Evolutionary conservation across 2,797 vertebrate genomes (phyloP).

Genomic region (Myiotriccus ornatus): DNA sequence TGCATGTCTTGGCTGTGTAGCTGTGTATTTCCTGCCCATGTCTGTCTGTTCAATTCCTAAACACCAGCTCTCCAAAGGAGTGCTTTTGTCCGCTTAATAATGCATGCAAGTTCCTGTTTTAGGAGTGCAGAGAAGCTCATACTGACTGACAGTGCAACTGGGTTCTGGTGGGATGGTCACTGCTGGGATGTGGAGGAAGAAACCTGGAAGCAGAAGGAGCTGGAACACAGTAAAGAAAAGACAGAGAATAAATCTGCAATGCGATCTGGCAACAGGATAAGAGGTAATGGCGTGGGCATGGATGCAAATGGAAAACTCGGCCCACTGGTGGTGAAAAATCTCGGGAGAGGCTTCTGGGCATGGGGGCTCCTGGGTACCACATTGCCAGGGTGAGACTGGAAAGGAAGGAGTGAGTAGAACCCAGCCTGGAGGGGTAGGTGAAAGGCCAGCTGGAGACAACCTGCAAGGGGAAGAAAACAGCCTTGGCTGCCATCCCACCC

Average conservation of each 20-base stretch:
- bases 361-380: not conserved
- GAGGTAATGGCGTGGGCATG: fast-evolving
- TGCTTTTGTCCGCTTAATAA: not conserved
- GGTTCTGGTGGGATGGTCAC: not conserved
- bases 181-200: not conserved
- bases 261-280: not conserved
- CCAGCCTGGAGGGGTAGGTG: not conserved
- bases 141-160: not conserved
- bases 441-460: not conserved
- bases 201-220: not conserved
- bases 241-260: not conserved
- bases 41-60: not conserved
- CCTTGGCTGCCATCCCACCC: not conserved
- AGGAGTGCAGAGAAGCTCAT: not conserved
- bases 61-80: not conserved
- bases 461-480: not conserved
- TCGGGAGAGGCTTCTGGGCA: not conserved
- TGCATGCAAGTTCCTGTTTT: not conserved
- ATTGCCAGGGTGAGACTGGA: not conserved
- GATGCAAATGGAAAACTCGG: not conserved
- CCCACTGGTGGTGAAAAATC: not conserved
- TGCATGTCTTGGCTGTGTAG: fast-evolving
- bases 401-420: not conserved
- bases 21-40: not conserved
- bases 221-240: not conserved